phyloP scores from a whole-genome alignment of 2,113 vertebrate species.

The Poeciliopsis prolifica region DNA sequence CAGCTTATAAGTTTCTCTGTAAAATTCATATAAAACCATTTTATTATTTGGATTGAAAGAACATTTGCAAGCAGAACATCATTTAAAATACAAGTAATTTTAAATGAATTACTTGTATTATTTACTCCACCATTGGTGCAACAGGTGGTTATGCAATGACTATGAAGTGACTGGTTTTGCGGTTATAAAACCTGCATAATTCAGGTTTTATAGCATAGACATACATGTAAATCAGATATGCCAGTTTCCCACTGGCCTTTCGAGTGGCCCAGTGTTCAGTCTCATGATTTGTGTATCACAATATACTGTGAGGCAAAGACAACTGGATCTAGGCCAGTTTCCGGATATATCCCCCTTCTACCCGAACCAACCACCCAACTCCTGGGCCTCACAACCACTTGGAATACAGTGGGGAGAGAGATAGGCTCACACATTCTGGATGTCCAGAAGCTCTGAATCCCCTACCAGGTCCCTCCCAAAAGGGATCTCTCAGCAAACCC shows the following conservation, averaged over 20 bases:
- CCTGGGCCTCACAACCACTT: constrained; percentile 68
- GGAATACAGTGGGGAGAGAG: constrained; percentile 75
- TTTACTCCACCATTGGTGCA: neutral
- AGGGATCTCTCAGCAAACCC: constrained; percentile 72
- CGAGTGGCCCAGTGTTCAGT: constrained; percentile 54
- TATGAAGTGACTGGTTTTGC: constrained; percentile 3
- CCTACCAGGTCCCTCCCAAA: constrained; percentile 18
- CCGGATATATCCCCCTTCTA: constrained; percentile 73
- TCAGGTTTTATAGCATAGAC: constrained; percentile 17
- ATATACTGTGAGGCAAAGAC: constrained; percentile 74
- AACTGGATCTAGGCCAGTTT: constrained; percentile 71
- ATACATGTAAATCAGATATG: constrained; percentile 56
- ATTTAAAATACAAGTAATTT: neutral
- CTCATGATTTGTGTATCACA: constrained; percentile 74
- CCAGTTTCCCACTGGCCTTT: constrained; percentile 62
- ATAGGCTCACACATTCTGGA: constrained; percentile 66
- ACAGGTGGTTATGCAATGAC: constrained; percentile 19
- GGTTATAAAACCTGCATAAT: neutral
- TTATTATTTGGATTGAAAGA: neutral
- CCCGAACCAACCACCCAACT: neutral
- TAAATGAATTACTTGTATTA: constrained; percentile 13
- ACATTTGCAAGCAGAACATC: neutral
- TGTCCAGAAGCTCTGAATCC: constrained; percentile 63
- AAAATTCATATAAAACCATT: neutral
- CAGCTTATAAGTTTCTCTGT: neutral